Conservation (phyloP, 2,888 invertebrate genomes). For the Campoplex nolae region DNA sequence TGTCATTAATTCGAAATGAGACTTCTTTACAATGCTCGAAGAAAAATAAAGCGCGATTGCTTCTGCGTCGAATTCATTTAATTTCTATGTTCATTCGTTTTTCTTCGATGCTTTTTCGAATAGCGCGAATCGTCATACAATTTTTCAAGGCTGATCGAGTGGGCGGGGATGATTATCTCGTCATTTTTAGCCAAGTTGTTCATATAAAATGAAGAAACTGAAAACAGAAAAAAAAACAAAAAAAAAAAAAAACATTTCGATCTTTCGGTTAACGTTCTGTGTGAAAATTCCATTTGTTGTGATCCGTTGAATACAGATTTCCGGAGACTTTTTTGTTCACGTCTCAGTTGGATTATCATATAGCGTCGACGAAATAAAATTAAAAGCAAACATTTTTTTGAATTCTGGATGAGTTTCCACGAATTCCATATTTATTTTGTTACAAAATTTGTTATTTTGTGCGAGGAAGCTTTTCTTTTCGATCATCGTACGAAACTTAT, state of each 20-base stretch:
- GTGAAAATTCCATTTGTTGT: too few species aligned
- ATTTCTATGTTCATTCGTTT: neutral
- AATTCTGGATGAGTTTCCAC: too few species aligned
- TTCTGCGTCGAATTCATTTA: neutral
- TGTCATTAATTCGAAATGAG: slow-evolving; percentile 19
- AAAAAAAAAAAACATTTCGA: too few species aligned
- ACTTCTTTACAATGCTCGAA: neutral
- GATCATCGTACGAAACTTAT: slow-evolving; percentile 3
- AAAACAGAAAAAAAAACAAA: too few species aligned
- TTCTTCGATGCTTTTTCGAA: neutral
- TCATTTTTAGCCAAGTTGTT: neutral
- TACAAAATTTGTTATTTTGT: neutral
- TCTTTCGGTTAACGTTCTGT: neutral
- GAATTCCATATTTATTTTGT: neutral
- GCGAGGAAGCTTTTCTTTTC: neutral
- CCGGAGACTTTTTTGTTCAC: too few species aligned
- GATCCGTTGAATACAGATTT: too few species aligned
- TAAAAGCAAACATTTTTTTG: too few species aligned
- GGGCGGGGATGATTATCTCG: neutral
- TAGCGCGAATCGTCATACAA: neutral
- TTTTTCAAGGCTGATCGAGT: slow-evolving; percentile 7
- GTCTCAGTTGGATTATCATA: too few species aligned
- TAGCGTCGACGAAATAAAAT: too few species aligned
- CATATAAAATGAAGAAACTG: too few species aligned
- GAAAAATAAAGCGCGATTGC: neutral